Base-by-base conservation (phyloP, 2,797 vertebrate species). In the Hozukius guyotensis region DNA sequence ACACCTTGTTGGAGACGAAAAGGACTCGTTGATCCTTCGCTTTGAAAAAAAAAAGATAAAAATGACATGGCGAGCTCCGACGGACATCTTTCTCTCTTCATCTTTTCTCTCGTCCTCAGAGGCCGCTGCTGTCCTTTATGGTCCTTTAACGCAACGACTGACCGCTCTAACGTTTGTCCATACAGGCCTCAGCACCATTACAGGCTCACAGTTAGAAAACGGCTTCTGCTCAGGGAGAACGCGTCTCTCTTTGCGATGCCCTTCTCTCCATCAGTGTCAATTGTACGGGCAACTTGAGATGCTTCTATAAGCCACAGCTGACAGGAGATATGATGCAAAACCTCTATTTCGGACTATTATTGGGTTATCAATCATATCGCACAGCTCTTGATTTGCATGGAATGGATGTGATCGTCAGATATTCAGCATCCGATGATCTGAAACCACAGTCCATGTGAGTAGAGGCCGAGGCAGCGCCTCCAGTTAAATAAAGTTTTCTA, bases 11-110 rank as follows among this genome's bases (percentile, higher is more conserved):
- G 56, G 81, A 8, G 27, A 87, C 22, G 1, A 56, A 81, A 87
- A 80, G 68, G 52, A 78, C 61, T 77, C 22, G 0, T 25, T 25
- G 59, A 89, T 86, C 87, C 84, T 86, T 90, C 75, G 77, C 71
- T 84, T 72, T 25, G 46, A 75, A 72, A 52, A 34, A 55, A 56
- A 34, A 1, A 9, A 9, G 25, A 32, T 20, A 16, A 68, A 69
- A 82, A 71, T 36, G 36, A 77, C 68, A 77, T 4, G 14, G 59
- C 32, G 20, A 88, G 72, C 75, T 80, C 53, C 74, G 76, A 78
- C 36, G 69, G 72, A 75, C 71, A 22, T 70, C 46, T 73, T 53
- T 59, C 25, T 57, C 53, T 52, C 59, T 71, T 9, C 22, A 16
- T 72, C 34, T 72, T 75, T 67, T 75, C 57, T 80, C 56, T 27